Base-by-base conservation (phyloP, 2,113 vertebrate genomes). In the Ammospiza nelsoni region DNA sequence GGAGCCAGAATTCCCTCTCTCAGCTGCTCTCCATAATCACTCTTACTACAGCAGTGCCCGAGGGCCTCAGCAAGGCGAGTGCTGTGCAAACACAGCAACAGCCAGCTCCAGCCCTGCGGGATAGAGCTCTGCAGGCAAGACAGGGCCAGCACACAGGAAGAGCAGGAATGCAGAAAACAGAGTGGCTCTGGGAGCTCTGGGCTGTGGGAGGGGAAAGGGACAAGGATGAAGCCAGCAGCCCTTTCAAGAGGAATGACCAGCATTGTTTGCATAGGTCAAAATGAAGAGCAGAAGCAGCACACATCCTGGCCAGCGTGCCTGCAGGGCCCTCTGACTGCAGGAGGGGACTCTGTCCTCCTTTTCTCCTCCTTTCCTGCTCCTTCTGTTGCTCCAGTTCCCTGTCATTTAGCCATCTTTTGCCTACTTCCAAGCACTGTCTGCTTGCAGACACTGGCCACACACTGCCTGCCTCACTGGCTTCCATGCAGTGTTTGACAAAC, bases 321-420 rank as follows among this genome's bases (percentile, higher is more conserved):
- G 24, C 46, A 76, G 57, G 28, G 43, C 27, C 2, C 55, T 71
- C 35, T 0, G 3, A 27, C 12, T 0, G 0, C 48, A 39, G 46
- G 22, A 88, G 25, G 23, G 39, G 43, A 71, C 49, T 59, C 33
- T 37, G 35, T 48, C 29, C 48, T 77, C 41, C 57, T 27, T 46
- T 21, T 15, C 33, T 83, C 59, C 10, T 44, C 49, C 8, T 85
- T 16, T 48, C 24, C 22, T 65, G 33, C 23, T 78, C 27, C 20
- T 85, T 61, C 13, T 48, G 24, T 52, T 65, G 29, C 24, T 79
- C 27, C 21, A 33, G 22, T 12, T 49, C 41, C 28, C 39, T 59
- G 66, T n/a, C 10, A 5, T 57, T 59, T 37, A 31, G 23, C 46
- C 37, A 39, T 29, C 37, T 58, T 71, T 57, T 6, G 8, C 55